These are phyloP conservation scores for Hecatera dysodea DNA, from an alignment of 2,888 invertebrate species.

Conservation along the genomic window DNA sequence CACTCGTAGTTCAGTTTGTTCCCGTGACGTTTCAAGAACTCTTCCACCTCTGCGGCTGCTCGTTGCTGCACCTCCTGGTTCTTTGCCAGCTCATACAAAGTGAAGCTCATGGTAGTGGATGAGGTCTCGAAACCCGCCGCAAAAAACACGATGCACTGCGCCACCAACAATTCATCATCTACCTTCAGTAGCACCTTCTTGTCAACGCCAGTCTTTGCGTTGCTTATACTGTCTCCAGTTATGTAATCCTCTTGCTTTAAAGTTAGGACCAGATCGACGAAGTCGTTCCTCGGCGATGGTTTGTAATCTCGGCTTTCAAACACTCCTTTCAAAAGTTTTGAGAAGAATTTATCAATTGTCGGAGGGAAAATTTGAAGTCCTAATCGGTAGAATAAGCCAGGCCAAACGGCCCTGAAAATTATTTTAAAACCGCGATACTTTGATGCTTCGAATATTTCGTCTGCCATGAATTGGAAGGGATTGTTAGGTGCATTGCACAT, in stretches of 20 bases:
- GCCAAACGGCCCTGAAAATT: slow-evolving; percentile 71
- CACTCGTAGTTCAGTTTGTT: slow-evolving; percentile 72
- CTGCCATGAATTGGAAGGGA: slow-evolving; percentile 68
- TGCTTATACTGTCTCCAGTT: slow-evolving; percentile 70
- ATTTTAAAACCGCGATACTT: slow-evolving; percentile 62
- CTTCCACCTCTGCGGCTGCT: slow-evolving; percentile 73
- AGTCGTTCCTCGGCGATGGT: slow-evolving; percentile 72
- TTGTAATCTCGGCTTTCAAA: slow-evolving; percentile 69
- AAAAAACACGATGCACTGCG: slow-evolving; percentile 88
- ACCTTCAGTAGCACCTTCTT: slow-evolving; percentile 70
- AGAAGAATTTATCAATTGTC: slow-evolving; percentile 69
- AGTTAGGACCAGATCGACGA: slow-evolving; percentile 74
- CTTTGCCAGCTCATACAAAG: slow-evolving; percentile 76
- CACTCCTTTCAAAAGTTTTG: slow-evolving; percentile 64
- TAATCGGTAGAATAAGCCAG: slow-evolving; percentile 72
- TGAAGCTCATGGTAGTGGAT: slow-evolving; percentile 68
- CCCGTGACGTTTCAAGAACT: slow-evolving; percentile 66
- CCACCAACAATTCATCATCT: slow-evolving; percentile 82
- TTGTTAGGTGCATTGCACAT: slow-evolving; percentile 59
- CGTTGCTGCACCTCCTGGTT: slow-evolving; percentile 65
- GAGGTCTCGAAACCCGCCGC: slow-evolving; percentile 80
- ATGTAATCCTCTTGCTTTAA: slow-evolving; percentile 70
- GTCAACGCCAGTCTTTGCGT: slow-evolving; percentile 57
- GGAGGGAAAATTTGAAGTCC: slow-evolving; percentile 67
- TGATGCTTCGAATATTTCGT: slow-evolving; percentile 67